Evolutionary conservation across 2,797 vertebrate genomes (phyloP).

Genomic region (Manis javanica): DNA sequence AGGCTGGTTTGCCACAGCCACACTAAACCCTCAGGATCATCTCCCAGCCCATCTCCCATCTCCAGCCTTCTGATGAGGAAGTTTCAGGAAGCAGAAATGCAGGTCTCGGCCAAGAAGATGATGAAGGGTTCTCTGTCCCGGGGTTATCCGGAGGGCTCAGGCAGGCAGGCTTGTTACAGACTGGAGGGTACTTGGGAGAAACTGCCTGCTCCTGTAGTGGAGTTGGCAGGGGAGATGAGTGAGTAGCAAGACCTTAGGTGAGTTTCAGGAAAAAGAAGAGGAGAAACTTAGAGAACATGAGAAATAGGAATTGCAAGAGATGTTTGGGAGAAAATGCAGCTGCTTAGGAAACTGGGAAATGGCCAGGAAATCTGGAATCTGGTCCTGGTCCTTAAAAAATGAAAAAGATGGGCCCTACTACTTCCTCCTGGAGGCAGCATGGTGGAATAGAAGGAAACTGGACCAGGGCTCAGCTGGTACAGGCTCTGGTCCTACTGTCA

Average conservation of each 20-base stretch:
- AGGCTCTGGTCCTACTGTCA: neutral
- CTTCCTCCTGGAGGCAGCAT: neutral
- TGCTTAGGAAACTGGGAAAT: neutral
- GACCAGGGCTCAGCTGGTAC: neutral
- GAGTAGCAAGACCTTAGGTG: neutral
- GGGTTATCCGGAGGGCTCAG: neutral
- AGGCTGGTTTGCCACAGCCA: neutral
- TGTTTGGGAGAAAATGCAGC: neutral
- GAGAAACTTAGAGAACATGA: neutral
- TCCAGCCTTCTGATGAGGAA: neutral
- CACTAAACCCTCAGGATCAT: neutral
- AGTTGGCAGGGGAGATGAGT: neutral
- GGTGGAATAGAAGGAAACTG: neutral
- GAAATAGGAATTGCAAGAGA: neutral
- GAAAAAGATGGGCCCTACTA: neutral
- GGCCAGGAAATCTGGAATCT: neutral
- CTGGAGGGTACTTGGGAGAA: neutral
- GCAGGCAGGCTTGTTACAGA: neutral
- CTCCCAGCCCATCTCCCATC: neutral
- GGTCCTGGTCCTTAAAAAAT: neutral
- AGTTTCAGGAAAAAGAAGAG: neutral
- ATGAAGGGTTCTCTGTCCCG: neutral
- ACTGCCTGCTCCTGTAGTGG: neutral
- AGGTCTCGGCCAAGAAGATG: neutral
- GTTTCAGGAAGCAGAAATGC: neutral